Evolutionary conservation across 2,888 invertebrate species (phyloP).

Genomic region (Acleris cristana): DNA sequence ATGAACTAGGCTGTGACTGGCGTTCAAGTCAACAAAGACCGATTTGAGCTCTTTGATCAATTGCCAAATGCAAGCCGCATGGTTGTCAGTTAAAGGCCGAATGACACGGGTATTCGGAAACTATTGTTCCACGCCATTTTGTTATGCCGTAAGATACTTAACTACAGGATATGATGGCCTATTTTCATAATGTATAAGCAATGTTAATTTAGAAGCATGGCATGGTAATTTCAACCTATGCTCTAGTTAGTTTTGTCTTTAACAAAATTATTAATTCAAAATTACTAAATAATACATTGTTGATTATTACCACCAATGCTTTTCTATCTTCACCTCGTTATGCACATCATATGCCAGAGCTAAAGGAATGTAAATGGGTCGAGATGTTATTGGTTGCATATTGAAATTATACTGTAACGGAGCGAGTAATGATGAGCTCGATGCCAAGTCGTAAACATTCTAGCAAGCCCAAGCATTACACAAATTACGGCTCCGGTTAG

Average conservation of each 20-base stretch:
- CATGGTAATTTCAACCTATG: background rate
- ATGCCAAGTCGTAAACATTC: slow-evolving; percentile 70
- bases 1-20: slow-evolving; percentile 51
- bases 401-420: slow-evolving; percentile 48
- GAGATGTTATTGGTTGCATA: slow-evolving; percentile 45
- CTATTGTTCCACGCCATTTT: slow-evolving; percentile 13
- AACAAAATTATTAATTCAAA: too few relatives aligned
- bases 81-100: slow-evolving; percentile 44
- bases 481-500: slow-evolving; percentile 30
- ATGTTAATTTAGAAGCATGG: background rate
- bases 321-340: background rate
- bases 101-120: slow-evolving; percentile 12
- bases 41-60: slow-evolving; percentile 65
- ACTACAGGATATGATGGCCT: slow-evolving; percentile 2
- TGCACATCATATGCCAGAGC: slow-evolving; percentile 15
- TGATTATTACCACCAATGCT: background rate
- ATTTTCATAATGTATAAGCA: background rate
- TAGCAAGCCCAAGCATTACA: slow-evolving; percentile 45
- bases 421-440: slow-evolving; percentile 51
- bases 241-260: too few relatives aligned
- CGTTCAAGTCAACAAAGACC: slow-evolving; percentile 58
- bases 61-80: slow-evolving; percentile 58
- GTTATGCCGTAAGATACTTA: slow-evolving; percentile 7
- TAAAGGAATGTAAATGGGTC: slow-evolving; percentile 44
- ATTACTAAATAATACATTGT: background rate